Base-by-base conservation (phyloP, 2,888 invertebrate species). In the Allacma fusca region DNA sequence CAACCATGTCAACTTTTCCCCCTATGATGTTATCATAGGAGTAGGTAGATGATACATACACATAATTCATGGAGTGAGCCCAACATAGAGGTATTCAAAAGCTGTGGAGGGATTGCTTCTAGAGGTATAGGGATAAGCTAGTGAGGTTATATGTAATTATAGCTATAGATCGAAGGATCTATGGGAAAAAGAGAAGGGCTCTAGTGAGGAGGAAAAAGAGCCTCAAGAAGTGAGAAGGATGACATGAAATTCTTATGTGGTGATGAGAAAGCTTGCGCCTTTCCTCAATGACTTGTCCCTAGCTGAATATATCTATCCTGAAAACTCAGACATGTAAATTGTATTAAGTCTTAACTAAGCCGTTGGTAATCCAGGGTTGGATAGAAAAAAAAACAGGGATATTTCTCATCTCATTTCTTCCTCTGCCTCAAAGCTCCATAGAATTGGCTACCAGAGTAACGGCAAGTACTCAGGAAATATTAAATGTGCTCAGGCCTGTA, bases 261-360 rank as follows among this genome's bases (percentile, higher is more conserved):
- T 9, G 29, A 67, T 67, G 67, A 67, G 67, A 67, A 67, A 34
- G 50, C 70, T 26, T 34, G 7, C 23, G 23, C 43, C 9, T 28
- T 70, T 44, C 23, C 70, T 70, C 70, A 70, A 70, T 70, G 70
- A 70, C 70, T 70, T 24, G 40, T 40, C 21, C 28, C n/a, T n/a
- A 34, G 4, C n/a, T 16, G 29, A n/a, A 29, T 67, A 21, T 21
- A 9, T 19, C 9, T 50, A 13, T n/a, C 16, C 19, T 50, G n/a
- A 4, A 50, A 16, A 19, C 4, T 50, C 2, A 16, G 50, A 50
- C 50, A 50, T 50, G 50, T 50, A 50, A 50, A 50, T 50, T 50
- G 50, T 50, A 50, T 50, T 50, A 50, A 50, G 50, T 50, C 50
- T 50, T 19, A 1, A 5, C 7, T 64, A 67, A 67, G 67, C 67